phyloP scores from a whole-genome alignment of 92 coral and sea anemone species.

The Bergia sp. region DNA sequence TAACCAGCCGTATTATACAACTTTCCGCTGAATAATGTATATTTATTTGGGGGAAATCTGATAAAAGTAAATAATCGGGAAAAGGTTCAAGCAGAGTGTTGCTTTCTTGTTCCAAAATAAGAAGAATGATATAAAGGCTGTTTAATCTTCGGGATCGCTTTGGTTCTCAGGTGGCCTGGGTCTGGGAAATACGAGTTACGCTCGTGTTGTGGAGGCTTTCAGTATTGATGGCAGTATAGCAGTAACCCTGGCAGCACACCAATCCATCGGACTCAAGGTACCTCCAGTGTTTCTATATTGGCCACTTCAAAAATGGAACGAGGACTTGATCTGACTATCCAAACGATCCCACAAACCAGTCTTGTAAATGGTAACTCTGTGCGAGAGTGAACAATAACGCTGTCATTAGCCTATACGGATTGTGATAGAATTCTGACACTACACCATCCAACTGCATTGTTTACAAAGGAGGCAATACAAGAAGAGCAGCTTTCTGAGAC shows the following conservation, averaged over 20 bases:
- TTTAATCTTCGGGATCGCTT: too few relatives aligned
- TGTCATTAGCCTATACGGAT: neutral
- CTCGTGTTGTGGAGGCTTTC: slow-evolving; percentile 88
- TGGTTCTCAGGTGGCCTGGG: slow-evolving; percentile 80
- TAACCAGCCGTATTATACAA: too few relatives aligned
- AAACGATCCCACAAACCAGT: too few relatives aligned
- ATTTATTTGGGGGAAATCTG: too few relatives aligned
- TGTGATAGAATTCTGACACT: too few relatives aligned
- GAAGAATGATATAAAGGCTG: neutral
- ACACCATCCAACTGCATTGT: neutral
- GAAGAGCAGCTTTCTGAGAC: neutral
- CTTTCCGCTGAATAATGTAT: too few relatives aligned
- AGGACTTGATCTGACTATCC: neutral
- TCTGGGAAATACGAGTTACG: slow-evolving; percentile 84
- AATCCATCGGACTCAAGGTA: slow-evolving; percentile 89
- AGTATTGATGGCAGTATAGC: slow-evolving; percentile 81
- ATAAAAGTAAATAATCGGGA: too few relatives aligned
- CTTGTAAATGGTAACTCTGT: too few relatives aligned
- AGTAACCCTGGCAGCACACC: slow-evolving; percentile 88
- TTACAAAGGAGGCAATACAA: neutral
- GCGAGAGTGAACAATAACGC: neutral
- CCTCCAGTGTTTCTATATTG: neutral
- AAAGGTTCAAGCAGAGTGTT: too few relatives aligned
- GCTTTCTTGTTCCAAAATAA: too few relatives aligned
- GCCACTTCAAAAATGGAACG: neutral